Conservation (phyloP, 2,888 invertebrate genomes). For the Leucania comma region DNA sequence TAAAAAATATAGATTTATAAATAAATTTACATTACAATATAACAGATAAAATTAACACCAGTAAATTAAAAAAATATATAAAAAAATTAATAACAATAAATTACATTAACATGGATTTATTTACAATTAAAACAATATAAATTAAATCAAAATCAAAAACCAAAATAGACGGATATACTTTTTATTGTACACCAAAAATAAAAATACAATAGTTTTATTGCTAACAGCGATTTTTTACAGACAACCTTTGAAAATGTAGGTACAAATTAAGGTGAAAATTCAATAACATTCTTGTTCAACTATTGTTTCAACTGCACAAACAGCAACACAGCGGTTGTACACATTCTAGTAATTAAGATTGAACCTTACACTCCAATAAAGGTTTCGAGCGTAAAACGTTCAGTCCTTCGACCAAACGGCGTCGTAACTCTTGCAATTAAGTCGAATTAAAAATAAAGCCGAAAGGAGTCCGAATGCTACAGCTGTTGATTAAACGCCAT, state of each 20-base stretch:
- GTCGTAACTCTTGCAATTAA: slow-evolving; percentile 89
- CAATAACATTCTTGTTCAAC: slow-evolving; percentile 89
- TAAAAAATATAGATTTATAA: too few species aligned
- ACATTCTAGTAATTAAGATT: slow-evolving; percentile 77
- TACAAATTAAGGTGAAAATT: slow-evolving; percentile 87
- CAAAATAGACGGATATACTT: too few species aligned
- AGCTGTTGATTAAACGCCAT: slow-evolving; percentile 89
- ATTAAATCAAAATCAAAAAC: too few species aligned
- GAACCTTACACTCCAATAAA: slow-evolving; percentile 78
- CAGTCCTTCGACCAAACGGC: slow-evolving; percentile 75
- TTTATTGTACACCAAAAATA: too few species aligned
- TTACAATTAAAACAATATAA: too few species aligned
- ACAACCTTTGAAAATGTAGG: slow-evolving; percentile 82
- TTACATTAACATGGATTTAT: too few species aligned
- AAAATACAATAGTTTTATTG: too few species aligned
- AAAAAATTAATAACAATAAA: too few species aligned
- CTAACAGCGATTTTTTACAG: too few species aligned
- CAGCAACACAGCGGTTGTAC: slow-evolving; percentile 68
- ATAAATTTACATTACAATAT: too few species aligned
- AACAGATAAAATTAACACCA: too few species aligned
- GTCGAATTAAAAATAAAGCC: slow-evolving; percentile 88
- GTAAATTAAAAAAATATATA: too few species aligned
- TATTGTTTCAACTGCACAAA: slow-evolving; percentile 75
- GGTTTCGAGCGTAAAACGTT: slow-evolving; percentile 80
- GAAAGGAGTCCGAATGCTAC: slow-evolving; percentile 77